Evolutionary conservation across 2,888 invertebrate species (phyloP).

Genomic region (Danaus chrysippus): DNA sequence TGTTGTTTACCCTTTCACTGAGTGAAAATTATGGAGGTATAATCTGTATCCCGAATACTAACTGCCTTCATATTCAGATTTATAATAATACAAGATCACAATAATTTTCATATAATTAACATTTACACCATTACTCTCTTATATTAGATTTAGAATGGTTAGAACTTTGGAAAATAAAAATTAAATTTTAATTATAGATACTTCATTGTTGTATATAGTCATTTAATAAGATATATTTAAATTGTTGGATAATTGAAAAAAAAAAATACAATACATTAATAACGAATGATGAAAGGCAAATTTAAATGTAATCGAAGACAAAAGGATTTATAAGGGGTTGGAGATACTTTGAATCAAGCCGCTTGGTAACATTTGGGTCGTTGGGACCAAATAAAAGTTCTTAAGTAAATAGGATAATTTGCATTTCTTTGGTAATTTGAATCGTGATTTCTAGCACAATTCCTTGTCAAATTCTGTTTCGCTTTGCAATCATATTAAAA

Average conservation of each 20-base stretch:
- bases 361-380: slow-evolving; percentile 29
- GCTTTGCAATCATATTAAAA: not conserved
- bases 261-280: slow-evolving; percentile 6
- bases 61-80: too few species aligned
- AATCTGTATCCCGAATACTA: too few species aligned
- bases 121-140: too few species aligned
- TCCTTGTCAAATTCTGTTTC: not conserved
- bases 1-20: too few species aligned
- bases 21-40: too few species aligned
- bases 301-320: slow-evolving; percentile 22
- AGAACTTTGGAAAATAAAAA: too few species aligned
- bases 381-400: slow-evolving; percentile 11
- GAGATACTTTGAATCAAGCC: slow-evolving; percentile 28
- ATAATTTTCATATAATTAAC: too few species aligned
- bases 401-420: slow-evolving; percentile 13
- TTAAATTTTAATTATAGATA: too few species aligned
- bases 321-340: slow-evolving; percentile 20
- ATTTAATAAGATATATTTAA: too few species aligned
- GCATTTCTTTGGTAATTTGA: slow-evolving; percentile 15
- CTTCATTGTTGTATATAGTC: too few species aligned
- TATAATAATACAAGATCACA: too few species aligned
- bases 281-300: slow-evolving; percentile 13
- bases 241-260: not conserved
- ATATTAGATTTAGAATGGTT: too few species aligned
- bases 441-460: slow-evolving; percentile 10